phyloP scores from a whole-genome alignment of 1,140 invertebrate genomes.

The Parasteatoda tepidariorum region DNA sequence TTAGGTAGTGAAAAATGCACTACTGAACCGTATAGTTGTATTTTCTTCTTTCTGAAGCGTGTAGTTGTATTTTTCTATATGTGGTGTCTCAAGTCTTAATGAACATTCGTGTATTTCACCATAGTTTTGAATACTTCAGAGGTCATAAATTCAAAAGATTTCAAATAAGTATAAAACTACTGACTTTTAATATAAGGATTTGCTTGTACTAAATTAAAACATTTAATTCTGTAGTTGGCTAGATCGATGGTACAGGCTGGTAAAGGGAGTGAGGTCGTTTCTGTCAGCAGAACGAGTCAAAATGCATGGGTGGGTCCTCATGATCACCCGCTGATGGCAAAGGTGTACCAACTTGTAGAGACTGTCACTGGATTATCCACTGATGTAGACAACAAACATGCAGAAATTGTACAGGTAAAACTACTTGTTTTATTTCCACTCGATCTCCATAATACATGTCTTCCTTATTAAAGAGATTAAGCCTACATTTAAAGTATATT shows the following conservation, averaged over 20 bases:
- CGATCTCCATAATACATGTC: neutral
- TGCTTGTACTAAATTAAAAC: no score
- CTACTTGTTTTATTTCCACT: no score
- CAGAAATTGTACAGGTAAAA: conserved; percentile 67
- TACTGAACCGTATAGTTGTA: no score
- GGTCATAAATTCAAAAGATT: no score
- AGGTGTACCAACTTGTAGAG: conserved; percentile 69
- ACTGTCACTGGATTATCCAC: conserved; percentile 67
- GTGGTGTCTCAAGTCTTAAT: no score
- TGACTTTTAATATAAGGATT: no score
- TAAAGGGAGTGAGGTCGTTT: conserved; percentile 63
- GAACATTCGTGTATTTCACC: no score
- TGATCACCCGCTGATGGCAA: conserved; percentile 66
- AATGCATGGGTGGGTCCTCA: conserved; percentile 71
- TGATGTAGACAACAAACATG: conserved; percentile 63
- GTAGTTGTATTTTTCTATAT: no score
- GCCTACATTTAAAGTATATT: conserved; percentile 29
- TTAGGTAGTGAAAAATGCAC: no score
- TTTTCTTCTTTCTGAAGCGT: no score
- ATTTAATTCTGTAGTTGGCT: conserved; percentile 66
- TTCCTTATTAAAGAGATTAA: conserved; percentile 43
- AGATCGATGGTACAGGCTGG: conserved; percentile 72
- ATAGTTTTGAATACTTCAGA: no score
- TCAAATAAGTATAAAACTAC: no score
- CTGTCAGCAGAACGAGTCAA: conserved; percentile 66